Conservation (phyloP, 2,113 vertebrate genomes). For the Physeter macrocephalus region DNA sequence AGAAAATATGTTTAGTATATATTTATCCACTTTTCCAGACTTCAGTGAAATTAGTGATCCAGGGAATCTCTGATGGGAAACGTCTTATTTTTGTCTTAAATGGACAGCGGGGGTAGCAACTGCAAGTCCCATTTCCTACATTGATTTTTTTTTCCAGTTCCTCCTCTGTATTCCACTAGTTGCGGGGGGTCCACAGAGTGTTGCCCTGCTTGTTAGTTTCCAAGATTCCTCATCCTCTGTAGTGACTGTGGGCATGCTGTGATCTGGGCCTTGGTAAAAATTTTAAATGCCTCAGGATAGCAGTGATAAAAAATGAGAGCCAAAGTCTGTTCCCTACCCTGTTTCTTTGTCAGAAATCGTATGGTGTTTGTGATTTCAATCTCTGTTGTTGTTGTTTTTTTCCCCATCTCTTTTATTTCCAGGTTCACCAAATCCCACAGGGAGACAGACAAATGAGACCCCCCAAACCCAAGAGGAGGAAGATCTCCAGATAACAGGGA, state of each 20-base stretch:
- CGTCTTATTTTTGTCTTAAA: background rate
- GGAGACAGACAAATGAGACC: constrained; percentile 96
- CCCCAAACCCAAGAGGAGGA: constrained; percentile 98
- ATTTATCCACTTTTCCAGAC: background rate
- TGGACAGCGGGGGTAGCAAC: background rate
- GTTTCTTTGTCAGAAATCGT: background rate
- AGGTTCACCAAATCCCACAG: constrained; percentile 93
- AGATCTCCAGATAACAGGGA: constrained; percentile 99
- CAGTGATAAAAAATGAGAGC: background rate
- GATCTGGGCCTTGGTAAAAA: background rate
- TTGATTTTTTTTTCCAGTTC: background rate
- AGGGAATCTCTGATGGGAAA: background rate
- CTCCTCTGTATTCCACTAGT: background rate
- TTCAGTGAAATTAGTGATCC: background rate
- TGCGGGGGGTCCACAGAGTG: background rate
- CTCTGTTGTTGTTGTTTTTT: background rate
- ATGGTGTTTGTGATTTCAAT: constrained; percentile 4
- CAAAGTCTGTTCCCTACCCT: background rate
- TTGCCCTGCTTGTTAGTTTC: background rate
- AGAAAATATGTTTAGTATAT: background rate
- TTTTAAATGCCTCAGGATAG: background rate
- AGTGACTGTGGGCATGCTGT: background rate
- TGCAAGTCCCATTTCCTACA: background rate
- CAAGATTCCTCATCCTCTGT: background rate
- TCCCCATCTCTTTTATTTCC: constrained; percentile 45